Percentiles rank a stretch among this genome's conserved stretches.
Conservation (phyloP, 2,797 vertebrate species). For the Benthosema pterotum region DNA sequence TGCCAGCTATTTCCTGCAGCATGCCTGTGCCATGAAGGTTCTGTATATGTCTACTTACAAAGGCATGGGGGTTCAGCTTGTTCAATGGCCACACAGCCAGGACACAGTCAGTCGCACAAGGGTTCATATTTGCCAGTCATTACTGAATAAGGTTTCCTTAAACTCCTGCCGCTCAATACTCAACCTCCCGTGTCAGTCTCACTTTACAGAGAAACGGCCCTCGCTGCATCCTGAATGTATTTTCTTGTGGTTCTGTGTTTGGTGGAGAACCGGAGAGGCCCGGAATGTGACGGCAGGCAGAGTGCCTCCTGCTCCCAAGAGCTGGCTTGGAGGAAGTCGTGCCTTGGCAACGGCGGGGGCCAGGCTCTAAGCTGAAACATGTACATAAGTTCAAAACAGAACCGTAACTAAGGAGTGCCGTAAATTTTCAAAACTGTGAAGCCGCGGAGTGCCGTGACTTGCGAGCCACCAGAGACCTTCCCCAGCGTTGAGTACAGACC, state of each 20-base stretch:
- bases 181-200: neutral
- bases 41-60: constrained; percentile 11
- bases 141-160: neutral
- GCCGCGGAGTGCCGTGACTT: constrained; percentile 22
- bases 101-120: constrained; percentile 1
- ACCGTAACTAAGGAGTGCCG: constrained; percentile 48
- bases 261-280: constrained; percentile 15
- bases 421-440: constrained; percentile 34
- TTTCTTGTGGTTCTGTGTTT: constrained; percentile 13
- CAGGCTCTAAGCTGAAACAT: constrained; percentile 25
- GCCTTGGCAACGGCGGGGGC: constrained; percentile 31
- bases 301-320: constrained; percentile 7
- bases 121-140: neutral
- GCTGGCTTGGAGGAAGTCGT: constrained; percentile 25
- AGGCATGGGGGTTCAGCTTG: constrained; percentile 4
- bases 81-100: neutral
- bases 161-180: neutral
- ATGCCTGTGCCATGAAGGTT: constrained; percentile 27
- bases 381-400: constrained; percentile 51
- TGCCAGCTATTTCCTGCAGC: constrained; percentile 41
- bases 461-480: constrained; percentile 15
- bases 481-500: neutral
- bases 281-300: constrained; percentile 37
- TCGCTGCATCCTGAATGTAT: constrained; percentile 10
- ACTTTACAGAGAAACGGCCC: constrained; percentile 3